Evolutionary conservation across 2,113 vertebrate genomes (phyloP).

Genomic region (Leucopsar rothschildi): DNA sequence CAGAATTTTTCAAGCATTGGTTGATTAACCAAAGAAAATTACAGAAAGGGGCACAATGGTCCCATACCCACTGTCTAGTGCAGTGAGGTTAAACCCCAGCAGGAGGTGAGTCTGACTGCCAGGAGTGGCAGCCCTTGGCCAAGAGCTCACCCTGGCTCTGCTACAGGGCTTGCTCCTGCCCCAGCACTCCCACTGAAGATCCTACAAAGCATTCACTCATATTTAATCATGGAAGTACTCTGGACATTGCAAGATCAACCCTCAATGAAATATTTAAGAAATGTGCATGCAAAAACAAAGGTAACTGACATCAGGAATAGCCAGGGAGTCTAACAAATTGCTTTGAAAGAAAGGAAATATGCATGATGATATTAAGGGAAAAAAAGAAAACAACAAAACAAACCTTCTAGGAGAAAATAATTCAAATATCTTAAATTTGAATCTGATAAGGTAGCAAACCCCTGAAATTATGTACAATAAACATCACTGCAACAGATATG

Average conservation of each 20-base stretch:
- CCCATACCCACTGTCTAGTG: neutral
- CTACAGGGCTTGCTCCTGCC: neutral
- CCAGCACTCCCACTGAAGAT: neutral
- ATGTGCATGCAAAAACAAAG: neutral
- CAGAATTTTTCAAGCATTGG: neutral
- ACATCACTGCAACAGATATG: neutral
- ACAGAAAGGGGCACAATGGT: neutral
- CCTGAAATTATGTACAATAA: neutral
- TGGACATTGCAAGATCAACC: neutral
- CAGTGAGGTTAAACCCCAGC: neutral
- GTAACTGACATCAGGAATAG: neutral
- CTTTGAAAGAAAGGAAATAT: neutral
- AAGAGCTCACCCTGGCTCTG: neutral
- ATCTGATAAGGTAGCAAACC: neutral
- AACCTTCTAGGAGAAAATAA: neutral
- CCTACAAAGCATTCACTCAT: neutral
- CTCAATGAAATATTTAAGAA: slow-evolving; percentile 32
- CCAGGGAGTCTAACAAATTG: neutral
- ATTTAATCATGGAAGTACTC: neutral
- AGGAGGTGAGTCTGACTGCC: neutral
- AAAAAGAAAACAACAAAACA: neutral
- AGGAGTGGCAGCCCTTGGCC: neutral
- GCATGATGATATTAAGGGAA: neutral
- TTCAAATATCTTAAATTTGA: neutral
- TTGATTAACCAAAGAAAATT: neutral